Percentiles rank a stretch among this genome's conserved stretches.
phyloP scores from a whole-genome alignment of 2,888 invertebrate genomes.

The Ferdinandea cuprea region DNA sequence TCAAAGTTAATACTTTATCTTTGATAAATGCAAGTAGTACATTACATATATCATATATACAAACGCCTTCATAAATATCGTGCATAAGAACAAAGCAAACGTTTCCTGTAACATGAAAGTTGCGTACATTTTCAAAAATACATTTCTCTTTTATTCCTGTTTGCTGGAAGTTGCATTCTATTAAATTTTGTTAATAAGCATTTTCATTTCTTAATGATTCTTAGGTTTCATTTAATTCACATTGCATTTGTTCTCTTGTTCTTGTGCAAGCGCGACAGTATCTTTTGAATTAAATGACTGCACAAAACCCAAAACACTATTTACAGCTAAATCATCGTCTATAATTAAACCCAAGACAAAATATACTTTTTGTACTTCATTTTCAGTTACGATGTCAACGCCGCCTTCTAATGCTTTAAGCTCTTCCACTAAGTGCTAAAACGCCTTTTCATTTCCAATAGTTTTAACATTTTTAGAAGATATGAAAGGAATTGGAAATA shows the following conservation, averaged over 20 bases:
- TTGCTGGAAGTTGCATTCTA: constrained; percentile 58
- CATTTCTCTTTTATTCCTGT: constrained; percentile 72
- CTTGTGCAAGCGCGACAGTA: constrained; percentile 75
- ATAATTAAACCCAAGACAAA: constrained; percentile 74
- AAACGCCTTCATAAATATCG: constrained; percentile 66
- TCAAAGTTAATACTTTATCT: constrained; percentile 59
- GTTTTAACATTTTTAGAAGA: constrained; percentile 5
- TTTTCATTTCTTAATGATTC: constrained; percentile 65
- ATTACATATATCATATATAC: constrained; percentile 72
- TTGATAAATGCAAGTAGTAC: constrained; percentile 61
- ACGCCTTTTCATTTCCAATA: constrained; percentile 11
- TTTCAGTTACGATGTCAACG: constrained; percentile 37
- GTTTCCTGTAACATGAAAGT: constrained; percentile 73
- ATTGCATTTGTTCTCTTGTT: constrained; percentile 71
- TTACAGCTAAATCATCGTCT: constrained; percentile 75
- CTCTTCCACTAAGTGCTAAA: constrained; percentile 23
- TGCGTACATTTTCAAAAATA: constrained; percentile 57
- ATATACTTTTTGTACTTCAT: constrained; percentile 57
- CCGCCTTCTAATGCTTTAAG: constrained; percentile 60
- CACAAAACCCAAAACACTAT: constrained; percentile 64
- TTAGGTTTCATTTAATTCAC: constrained; percentile 63
- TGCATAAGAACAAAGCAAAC: constrained; percentile 75
- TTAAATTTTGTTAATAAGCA: constrained; percentile 65
- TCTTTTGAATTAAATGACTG: constrained; percentile 74
- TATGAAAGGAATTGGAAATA: constrained; percentile 21